Conservation (phyloP, 2,888 invertebrate genomes). For the Lycaena phlaeas region DNA sequence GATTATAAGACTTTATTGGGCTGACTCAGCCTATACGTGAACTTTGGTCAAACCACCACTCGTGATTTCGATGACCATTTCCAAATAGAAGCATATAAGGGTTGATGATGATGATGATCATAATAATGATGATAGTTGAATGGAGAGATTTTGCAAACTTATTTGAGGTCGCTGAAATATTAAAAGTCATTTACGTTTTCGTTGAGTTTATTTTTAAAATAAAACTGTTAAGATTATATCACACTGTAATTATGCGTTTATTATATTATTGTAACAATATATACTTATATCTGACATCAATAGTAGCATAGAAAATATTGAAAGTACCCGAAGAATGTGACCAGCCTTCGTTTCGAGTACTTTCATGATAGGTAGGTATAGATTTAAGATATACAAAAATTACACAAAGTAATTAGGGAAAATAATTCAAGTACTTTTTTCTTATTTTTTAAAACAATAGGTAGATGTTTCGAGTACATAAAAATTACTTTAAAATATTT, state of each 20-base stretch:
- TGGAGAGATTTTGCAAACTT: too few relatives aligned
- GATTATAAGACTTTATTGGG: too few relatives aligned
- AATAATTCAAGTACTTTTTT: neutral
- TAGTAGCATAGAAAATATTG: neutral
- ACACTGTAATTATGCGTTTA: neutral
- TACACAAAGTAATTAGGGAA: neutral
- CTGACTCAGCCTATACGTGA: too few relatives aligned
- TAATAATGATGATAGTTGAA: too few relatives aligned
- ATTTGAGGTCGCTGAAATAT: too few relatives aligned
- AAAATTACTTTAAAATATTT: too few relatives aligned
- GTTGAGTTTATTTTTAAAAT: constrained; percentile 5
- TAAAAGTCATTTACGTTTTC: neutral
- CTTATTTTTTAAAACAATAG: too few relatives aligned
- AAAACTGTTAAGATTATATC: neutral
- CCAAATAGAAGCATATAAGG: too few relatives aligned
- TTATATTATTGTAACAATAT: constrained; percentile 5
- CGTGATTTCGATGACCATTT: too few relatives aligned
- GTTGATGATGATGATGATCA: too few relatives aligned
- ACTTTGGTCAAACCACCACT: too few relatives aligned
- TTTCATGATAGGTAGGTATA: neutral
- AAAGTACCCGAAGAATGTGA: constrained; percentile 3
- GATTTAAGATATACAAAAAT: neutral
- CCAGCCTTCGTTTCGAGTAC: constrained; percentile 6
- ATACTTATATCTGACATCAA: constrained; percentile 6
- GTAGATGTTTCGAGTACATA: too few relatives aligned